A percentile compares a stretch with the other conserved stretches of the same genome.
phyloP scores from a whole-genome alignment of 1,140 invertebrate species.

The Bemisia tabaci region DNA sequence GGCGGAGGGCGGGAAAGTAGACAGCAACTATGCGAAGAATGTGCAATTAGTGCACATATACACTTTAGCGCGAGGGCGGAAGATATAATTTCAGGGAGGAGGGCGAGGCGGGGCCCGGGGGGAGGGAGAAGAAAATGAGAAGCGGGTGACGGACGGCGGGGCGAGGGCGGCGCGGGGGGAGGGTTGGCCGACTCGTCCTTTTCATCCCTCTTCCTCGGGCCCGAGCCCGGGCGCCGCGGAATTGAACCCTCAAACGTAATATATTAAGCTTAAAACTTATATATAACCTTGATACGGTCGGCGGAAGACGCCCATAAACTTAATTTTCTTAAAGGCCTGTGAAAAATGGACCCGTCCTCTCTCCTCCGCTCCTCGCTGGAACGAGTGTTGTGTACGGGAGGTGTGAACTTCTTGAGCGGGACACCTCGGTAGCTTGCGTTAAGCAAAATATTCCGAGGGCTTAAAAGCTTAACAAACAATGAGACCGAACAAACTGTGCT shows the following conservation, averaged over 20 bases:
- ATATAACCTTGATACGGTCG: neutral
- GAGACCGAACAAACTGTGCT: too few species aligned
- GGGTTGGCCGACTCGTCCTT: constrained; percentile 1
- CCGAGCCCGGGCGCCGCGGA: neutral
- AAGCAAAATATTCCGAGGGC: too few species aligned
- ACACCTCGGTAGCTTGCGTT: too few species aligned
- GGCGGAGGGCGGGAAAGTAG: constrained; percentile 11
- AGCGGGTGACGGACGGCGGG: constrained; percentile 17
- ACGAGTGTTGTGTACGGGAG: too few species aligned
- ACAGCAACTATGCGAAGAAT: constrained; percentile 22
- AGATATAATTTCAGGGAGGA: constrained; percentile 15
- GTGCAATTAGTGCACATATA: constrained; percentile 19
- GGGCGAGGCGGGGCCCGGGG: constrained; percentile 16
- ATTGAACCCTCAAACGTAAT: neutral
- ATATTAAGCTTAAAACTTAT: neutral
- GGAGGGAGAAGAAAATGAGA: constrained; percentile 17
- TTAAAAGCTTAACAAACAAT: too few species aligned
- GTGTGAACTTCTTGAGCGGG: too few species aligned
- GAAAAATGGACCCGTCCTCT: neutral
- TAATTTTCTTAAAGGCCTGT: neutral
- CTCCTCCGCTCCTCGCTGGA: neutral
- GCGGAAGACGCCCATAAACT: neutral
- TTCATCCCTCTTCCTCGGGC: constrained; percentile 1
- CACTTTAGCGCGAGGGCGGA: constrained; percentile 7
- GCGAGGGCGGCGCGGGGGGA: constrained; percentile 20